Conservation (phyloP, 2,113 vertebrate genomes). For the Peromyscus californicus region DNA sequence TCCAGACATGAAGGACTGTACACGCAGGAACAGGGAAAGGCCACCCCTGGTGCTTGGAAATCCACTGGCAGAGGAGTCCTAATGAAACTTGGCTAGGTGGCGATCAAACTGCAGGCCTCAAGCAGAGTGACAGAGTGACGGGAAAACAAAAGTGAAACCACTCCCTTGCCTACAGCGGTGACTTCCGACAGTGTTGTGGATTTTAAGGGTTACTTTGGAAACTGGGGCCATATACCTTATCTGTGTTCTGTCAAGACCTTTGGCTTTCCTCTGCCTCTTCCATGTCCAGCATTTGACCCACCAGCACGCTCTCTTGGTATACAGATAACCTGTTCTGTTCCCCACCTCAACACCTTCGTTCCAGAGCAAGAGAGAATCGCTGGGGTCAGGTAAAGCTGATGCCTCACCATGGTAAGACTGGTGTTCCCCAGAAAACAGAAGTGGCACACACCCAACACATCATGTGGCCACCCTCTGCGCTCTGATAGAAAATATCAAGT, state of each 20-base stretch:
- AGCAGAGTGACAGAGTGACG: background rate
- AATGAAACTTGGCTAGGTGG: conserved; percentile 32
- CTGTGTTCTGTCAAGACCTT: background rate
- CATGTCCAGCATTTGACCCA: background rate
- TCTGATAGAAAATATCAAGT: conserved; percentile 50
- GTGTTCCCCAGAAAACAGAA: background rate
- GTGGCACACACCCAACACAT: background rate
- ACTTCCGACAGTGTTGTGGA: background rate
- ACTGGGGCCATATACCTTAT: background rate
- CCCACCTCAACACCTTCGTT: background rate
- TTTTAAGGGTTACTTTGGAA: background rate
- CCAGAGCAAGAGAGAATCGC: background rate
- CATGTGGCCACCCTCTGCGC: background rate
- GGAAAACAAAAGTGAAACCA: conserved; percentile 72
- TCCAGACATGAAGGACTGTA: background rate
- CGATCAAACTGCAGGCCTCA: conserved; percentile 14
- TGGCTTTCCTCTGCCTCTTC: conserved; percentile 13
- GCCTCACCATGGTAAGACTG: background rate
- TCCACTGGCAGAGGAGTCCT: background rate
- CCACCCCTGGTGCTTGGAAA: background rate
- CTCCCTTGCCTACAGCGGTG: background rate
- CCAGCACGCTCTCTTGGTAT: background rate
- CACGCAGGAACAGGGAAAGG: rapidly evolving
- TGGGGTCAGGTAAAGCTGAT: background rate
- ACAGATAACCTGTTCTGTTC: background rate